Evolutionary conservation across 2,113 vertebrate species (phyloP).

Genomic region (Dicaeum eximium): DNA sequence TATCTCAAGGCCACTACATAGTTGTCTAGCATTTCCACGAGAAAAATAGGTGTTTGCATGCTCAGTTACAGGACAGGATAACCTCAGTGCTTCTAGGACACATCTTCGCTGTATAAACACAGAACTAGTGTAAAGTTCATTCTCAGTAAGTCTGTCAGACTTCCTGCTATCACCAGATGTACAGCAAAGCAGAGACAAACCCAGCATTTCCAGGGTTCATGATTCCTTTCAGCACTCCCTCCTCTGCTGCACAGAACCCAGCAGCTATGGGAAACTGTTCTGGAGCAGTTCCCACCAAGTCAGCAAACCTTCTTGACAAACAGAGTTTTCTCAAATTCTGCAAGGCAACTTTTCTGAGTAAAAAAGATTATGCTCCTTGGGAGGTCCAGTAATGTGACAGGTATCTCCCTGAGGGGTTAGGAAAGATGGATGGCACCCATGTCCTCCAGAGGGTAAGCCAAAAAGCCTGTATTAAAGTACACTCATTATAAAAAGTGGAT

Average conservation of each 20-base stretch:
- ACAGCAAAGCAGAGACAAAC: not conserved
- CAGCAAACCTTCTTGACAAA: not conserved
- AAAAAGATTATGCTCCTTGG: not conserved
- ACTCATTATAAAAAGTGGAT: not conserved
- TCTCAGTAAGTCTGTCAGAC: not conserved
- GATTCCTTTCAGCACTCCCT: not conserved
- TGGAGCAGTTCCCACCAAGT: not conserved
- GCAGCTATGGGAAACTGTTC: not conserved
- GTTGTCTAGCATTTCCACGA: not conserved
- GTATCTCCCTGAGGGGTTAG: not conserved
- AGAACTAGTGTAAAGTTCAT: not conserved
- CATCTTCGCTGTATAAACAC: not conserved
- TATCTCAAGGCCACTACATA: not conserved
- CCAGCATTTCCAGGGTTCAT: not conserved
- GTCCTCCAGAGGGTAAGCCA: not conserved
- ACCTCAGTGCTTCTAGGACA: not conserved
- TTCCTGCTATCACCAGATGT: not conserved
- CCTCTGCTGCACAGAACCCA: not conserved
- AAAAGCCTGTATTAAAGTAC: not conserved
- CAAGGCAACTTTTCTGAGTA: not conserved
- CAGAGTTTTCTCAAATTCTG: not conserved
- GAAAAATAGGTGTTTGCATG: not conserved
- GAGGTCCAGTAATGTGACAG: not conserved
- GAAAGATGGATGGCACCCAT: not conserved
- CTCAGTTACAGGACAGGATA: not conserved